Percentiles rank a stretch among this genome's conserved stretches.
Evolutionary conservation across 2,888 invertebrate genomes (phyloP).

Genomic region (Patella pellucida): DNA sequence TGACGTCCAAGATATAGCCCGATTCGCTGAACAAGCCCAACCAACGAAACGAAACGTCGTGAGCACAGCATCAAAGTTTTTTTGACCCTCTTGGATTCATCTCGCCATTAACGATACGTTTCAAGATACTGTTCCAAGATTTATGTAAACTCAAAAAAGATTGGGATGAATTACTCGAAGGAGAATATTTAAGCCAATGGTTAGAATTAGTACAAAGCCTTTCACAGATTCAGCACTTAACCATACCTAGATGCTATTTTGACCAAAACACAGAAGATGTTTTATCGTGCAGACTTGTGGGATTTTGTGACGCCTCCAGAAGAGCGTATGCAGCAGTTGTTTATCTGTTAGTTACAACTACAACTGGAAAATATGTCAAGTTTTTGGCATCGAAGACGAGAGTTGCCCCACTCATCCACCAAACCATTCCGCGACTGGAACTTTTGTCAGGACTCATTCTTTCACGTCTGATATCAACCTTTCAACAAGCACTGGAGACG

Average conservation of each 20-base stretch:
- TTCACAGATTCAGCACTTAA: not conserved
- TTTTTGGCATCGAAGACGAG: not conserved
- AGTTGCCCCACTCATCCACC: not conserved
- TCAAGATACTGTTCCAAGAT: constrained; percentile 2
- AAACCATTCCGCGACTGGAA: not conserved
- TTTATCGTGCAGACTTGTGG: not conserved
- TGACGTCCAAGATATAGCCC: not conserved
- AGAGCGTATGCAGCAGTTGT: not conserved
- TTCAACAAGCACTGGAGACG: not conserved
- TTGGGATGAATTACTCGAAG: constrained; percentile 1
- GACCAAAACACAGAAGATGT: not conserved
- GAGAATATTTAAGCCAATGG: not conserved
- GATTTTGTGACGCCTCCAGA: not conserved
- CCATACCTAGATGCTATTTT: not conserved
- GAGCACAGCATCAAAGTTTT: not conserved
- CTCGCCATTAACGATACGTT: not conserved
- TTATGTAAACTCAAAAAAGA: not conserved
- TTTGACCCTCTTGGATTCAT: constrained; percentile 6
- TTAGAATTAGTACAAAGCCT: not conserved
- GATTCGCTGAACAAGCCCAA: not conserved
- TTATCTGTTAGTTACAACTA: not conserved
- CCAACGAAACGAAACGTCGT: not conserved
- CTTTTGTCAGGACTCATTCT: not conserved
- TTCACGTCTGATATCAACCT: not conserved
- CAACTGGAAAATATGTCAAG: not conserved